A percentile compares a stretch with the other conserved stretches of the same genome.
phyloP scores from a whole-genome alignment of 2,797 vertebrate genomes.

The Australoheros facetus region DNA sequence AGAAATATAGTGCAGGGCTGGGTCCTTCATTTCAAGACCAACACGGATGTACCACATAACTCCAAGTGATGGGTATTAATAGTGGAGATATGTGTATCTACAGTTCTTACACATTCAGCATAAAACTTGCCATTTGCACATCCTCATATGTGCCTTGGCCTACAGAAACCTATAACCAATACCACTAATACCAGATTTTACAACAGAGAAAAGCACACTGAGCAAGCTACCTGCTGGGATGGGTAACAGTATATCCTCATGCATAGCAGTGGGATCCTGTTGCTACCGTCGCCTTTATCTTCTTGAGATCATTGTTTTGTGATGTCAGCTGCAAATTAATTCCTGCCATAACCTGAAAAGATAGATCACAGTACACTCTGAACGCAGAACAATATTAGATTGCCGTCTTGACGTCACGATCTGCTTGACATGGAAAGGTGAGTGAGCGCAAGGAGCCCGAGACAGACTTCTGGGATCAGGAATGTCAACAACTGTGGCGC shows the following conservation, averaged over 20 bases:
- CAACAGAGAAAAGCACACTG: background rate
- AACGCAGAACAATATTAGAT: background rate
- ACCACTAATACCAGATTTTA: background rate
- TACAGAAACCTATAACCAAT: slow-evolving; percentile 10
- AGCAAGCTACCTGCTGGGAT: background rate
- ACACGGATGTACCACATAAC: background rate
- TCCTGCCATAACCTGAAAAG: background rate
- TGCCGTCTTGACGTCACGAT: background rate
- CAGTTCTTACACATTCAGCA: background rate
- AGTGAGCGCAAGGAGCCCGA: background rate
- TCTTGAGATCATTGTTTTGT: background rate
- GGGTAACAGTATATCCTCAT: background rate
- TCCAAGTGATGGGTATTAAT: background rate
- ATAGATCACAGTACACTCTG: background rate
- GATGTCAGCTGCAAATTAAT: slow-evolving; percentile 6
- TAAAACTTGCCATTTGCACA: background rate
- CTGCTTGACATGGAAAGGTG: background rate
- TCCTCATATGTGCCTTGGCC: slow-evolving; percentile 2
- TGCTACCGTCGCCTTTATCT: slow-evolving; percentile 2
- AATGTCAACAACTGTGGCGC: slow-evolving; percentile 6
- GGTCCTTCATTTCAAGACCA: slow-evolving; percentile 4
- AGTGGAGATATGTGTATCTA: background rate
- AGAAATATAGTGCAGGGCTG: background rate
- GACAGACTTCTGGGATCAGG: slow-evolving; percentile 4
- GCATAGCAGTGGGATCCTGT: background rate